Conservation (phyloP, 2,113 vertebrate species). For the Rana temporaria region DNA sequence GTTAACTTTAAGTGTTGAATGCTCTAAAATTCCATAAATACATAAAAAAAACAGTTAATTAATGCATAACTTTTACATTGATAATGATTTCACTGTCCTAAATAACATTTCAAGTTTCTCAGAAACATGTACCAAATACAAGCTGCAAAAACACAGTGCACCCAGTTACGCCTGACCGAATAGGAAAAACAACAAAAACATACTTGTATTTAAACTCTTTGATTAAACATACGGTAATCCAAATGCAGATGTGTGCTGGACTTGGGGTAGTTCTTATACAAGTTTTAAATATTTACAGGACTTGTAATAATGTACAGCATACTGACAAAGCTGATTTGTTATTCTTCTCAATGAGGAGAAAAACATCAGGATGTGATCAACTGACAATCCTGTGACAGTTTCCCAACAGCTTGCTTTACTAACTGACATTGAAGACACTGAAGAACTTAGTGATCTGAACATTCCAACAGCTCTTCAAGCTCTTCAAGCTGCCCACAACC, state of each 20-base stretch:
- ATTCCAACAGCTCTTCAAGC: not conserved
- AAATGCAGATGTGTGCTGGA: not conserved
- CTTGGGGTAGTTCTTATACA: not conserved
- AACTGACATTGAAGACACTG: not conserved
- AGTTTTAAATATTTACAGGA: not conserved
- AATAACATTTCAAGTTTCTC: too few species aligned
- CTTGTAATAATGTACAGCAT: not conserved
- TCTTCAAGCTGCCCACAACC: not conserved
- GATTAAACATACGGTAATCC: too few species aligned
- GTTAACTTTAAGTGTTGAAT: too few species aligned
- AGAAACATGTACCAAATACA: too few species aligned
- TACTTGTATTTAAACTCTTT: too few species aligned
- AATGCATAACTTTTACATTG: too few species aligned
- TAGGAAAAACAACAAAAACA: too few species aligned
- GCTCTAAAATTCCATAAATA: too few species aligned
- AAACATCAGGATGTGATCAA: not conserved
- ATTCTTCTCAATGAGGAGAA: not conserved
- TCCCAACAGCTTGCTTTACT: not conserved
- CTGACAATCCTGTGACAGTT: not conserved
- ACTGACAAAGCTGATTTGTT: not conserved
- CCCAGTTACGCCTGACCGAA: too few species aligned
- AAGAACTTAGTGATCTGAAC: not conserved
- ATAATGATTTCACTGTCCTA: too few species aligned
- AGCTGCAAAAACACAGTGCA: too few species aligned
- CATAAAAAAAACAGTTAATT: too few species aligned